Evolutionary conservation across 2,797 vertebrate genomes (phyloP), one percentile per base, ranked within the genome.

Genomic region (Anableps anableps): DNA sequence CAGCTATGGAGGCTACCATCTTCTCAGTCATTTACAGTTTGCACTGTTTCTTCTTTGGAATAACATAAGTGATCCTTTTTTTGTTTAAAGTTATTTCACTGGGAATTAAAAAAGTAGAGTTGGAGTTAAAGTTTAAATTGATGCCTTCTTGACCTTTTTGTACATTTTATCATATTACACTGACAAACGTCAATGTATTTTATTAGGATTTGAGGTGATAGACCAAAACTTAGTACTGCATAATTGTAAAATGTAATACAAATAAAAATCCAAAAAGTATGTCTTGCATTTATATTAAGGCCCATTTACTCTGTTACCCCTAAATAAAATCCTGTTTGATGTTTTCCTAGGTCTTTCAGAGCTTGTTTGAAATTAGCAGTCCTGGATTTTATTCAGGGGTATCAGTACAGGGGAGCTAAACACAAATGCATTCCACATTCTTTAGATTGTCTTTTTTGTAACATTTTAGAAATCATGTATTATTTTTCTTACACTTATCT

Each of bases 11-110:
- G 85, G 79, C 82, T 75, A 31, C 71, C 0, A 14, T 78, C 53
- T 80, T 84, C 75, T 73, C 64, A 83, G 62, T 68, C 29, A 41
- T 75, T 47, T 86, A 70, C 64, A 50, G 66, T 75, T 55, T 79
- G 81, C 14, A 6, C 64, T 29, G 31, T 75, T 77, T 88, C 86
- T 91, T 72, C 84, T 85, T 71, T 81, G 81, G 62, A 85, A 80
- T 88, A 75, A 79, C 81, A 72, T 29, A 36, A 19, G 36, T 70
- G 23, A 66, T 72, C 77, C 75, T 75, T 75, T 89, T 75, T 73
- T 90, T 85, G 66, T n/a, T n/a, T 26, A 77, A 85, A 79, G 80
- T 26, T 79, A 51, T 83, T 85, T 81, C 78, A 36, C 36, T 55
- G 83, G 80, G 85, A 62, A 79, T 85, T 77, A 80, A 72, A 83